Percentiles rank a stretch among this genome's conserved stretches.
Conservation (phyloP, 1,140 invertebrate species). For the Hetaerina americana region DNA sequence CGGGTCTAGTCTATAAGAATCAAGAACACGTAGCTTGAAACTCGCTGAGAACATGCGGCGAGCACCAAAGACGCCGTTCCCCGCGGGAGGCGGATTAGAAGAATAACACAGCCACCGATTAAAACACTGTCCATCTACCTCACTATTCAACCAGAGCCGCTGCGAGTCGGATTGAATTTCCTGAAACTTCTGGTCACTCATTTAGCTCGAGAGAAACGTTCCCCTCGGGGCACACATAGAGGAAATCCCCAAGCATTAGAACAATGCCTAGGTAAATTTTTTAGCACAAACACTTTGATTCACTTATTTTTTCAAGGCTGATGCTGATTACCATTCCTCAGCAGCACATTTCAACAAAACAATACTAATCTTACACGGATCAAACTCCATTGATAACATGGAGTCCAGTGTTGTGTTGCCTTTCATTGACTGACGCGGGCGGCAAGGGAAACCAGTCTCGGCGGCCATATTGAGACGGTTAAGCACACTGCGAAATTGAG, state of each 20-base stretch:
- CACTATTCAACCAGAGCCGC: not conserved
- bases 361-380: no score
- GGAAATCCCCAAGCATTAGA: not conserved
- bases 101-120: not conserved
- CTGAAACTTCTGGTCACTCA: not conserved
- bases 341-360: no score
- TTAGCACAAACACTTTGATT: not conserved
- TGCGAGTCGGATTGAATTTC: not conserved
- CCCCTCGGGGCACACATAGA: not conserved
- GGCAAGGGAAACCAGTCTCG: not conserved
- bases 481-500: not conserved
- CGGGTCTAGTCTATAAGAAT: conserved; percentile 65
- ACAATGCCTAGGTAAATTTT: not conserved
- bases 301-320: not conserved
- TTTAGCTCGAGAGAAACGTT: not conserved
- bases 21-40: conserved; percentile 73
- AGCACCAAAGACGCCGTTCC: not conserved
- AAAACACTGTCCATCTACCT: not conserved
- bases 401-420: no score
- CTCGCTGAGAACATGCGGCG: conserved; percentile 67
- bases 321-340: no score
- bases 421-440: not conserved
- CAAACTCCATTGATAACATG: no score
- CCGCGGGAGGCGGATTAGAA: not conserved
- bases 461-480: not conserved